Base-by-base conservation (phyloP, 2,113 vertebrate genomes). In the Anoura caudifer region DNA sequence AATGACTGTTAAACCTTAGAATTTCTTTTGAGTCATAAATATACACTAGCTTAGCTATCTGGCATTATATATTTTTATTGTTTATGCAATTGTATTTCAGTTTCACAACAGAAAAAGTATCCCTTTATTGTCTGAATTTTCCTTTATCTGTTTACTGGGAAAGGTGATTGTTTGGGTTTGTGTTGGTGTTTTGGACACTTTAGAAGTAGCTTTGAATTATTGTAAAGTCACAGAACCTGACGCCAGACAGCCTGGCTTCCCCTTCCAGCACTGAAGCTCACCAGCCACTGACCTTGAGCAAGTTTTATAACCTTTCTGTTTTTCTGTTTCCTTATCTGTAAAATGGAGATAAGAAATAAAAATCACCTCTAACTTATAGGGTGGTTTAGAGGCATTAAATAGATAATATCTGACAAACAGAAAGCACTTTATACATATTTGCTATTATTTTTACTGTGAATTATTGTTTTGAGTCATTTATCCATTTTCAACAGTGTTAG, bases 291-390 rank as follows among this genome's bases (percentile, higher is more conserved):
- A 69, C 11, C 19, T 54, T 33, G 41, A 69, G 8, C 7, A 84
- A 75, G 22, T 61, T 87, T 22, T 47, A 45, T 33, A 52, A 94
- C 3, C 14, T 36, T 24, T 65, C 67, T 20, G 6, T n/a, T 14
- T 63, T n/a, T 91, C 83, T 83, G 6, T 73, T 82, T 95, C 28
- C 41, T 94, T 91, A 79, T 67, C 41, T 83, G 3, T 52, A 70
- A 94, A 91, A 75, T 72, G 63, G n/a, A 87, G 76, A 96, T 90
- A 31, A 91, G 96, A 88, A 95, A 26, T 61, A 52, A 89, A 85
- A 91, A 41, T 43, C 86, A n/a, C 61, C 47, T 69, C n/a, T 63
- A 17, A 19, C 13, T 80, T 33, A 84, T 8, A 47, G 5, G 12
- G 50, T 86, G 36, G 69, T 75, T 75, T 67, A 86, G 33, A 52